phyloP scores from a whole-genome alignment of 2,113 vertebrate genomes.

The Struthidea cinerea region DNA sequence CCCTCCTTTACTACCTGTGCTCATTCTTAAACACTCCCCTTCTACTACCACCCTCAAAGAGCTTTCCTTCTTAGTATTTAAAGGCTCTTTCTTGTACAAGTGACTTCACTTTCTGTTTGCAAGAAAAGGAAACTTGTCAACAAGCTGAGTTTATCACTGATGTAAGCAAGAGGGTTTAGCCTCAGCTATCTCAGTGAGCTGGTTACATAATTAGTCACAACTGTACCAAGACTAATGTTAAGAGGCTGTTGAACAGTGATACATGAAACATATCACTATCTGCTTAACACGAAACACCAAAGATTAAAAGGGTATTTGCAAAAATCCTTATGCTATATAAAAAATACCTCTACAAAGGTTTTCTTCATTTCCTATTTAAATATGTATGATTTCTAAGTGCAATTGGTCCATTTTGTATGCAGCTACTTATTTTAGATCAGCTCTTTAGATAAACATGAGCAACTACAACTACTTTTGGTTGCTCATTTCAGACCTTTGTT shows the following conservation, averaged over 20 bases:
- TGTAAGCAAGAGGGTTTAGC: neutral
- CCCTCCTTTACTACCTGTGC: neutral
- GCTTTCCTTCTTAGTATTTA: neutral
- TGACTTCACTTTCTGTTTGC: neutral
- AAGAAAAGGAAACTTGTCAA: neutral
- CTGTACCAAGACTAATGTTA: neutral
- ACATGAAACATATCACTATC: neutral
- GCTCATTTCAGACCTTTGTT: neutral
- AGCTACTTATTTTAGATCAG: neutral
- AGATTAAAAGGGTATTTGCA: neutral
- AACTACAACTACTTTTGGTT: neutral
- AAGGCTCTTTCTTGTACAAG: neutral
- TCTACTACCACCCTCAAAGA: neutral
- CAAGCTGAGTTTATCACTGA: neutral
- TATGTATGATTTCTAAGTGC: neutral
- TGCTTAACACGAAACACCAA: neutral
- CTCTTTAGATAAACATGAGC: neutral
- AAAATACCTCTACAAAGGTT: neutral
- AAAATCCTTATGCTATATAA: neutral
- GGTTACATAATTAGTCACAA: neutral
- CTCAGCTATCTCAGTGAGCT: neutral
- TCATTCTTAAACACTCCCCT: neutral
- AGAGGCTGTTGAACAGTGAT: neutral
- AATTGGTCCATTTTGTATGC: neutral
- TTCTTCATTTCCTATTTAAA: neutral